These are phyloP conservation scores for Pantala flavescens DNA, from an alignment of 1,140 invertebrate species.

Conservation along the genomic window DNA sequence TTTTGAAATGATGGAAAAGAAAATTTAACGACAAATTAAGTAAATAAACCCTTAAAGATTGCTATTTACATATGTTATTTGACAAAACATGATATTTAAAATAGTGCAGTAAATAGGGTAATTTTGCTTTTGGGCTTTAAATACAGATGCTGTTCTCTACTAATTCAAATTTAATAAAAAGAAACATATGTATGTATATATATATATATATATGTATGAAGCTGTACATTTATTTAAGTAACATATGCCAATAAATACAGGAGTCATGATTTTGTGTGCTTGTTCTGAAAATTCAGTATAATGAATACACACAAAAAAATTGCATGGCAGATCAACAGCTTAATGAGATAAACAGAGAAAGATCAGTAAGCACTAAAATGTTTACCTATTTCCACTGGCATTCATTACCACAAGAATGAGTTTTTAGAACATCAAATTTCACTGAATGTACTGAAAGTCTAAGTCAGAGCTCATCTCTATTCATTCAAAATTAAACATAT, in stretches of 20 bases:
- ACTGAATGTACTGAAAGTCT: too few species aligned
- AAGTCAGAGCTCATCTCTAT: too few species aligned
- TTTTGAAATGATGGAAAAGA: too few species aligned
- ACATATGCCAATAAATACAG: slow-evolving; percentile 3
- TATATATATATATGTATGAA: neutral
- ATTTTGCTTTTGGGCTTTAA: too few species aligned
- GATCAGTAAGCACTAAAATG: neutral
- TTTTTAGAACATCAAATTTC: too few species aligned
- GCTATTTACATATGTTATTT: too few species aligned
- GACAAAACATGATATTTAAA: too few species aligned
- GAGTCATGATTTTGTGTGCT: neutral
- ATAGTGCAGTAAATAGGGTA: too few species aligned
- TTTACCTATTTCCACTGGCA: neutral
- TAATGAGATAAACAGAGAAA: neutral
- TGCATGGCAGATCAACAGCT: neutral
- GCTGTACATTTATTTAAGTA: slow-evolving; percentile 1
- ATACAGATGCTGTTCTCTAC: neutral
- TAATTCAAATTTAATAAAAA: neutral
- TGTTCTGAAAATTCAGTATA: neutral
- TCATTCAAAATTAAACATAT: too few species aligned
- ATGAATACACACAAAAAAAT: neutral
- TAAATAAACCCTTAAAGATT: too few species aligned
- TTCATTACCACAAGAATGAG: too few species aligned
- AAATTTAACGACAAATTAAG: too few species aligned
- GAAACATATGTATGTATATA: neutral